Evolutionary conservation across 2,888 invertebrate genomes (phyloP), one percentile per base, ranked within the genome.

Genomic region (Rhodophaea formosa): DNA sequence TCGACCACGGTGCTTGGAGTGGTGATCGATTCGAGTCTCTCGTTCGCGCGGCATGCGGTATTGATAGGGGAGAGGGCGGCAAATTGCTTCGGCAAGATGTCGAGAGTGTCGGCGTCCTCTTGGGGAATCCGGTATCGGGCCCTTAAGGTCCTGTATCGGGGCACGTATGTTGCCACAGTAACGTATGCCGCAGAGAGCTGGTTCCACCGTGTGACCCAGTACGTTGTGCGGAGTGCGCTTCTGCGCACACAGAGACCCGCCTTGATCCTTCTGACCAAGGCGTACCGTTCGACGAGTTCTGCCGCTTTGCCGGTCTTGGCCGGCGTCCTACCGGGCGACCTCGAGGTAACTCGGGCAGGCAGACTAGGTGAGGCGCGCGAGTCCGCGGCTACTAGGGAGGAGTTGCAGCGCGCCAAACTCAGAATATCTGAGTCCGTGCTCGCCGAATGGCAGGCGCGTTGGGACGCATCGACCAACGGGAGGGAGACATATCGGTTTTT

Each of bases 251-350:
- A 71, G 49, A 35, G 67, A 2, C 51, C 58, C 16, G 61, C 66
- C 7, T 49, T 67, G 0, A 53, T 64, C 0, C 47, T 69, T 0
- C 53, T 71, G 7, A 70, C 69, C 15, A 71, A 75, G 59, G 73
- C 72, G 0, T 74, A 71, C 60, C 57, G 70, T 8, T 59, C 71
- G 0, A 17, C 35, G n/a, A 70, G 71, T 49, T 62, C 68, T 0
- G 64, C 62, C 0, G 69, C 70, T 1, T 51, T 72, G 47, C 64
- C 67, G 0, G 71, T 72, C 16, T 59, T 72, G 0, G 71, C 70
- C 0, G 69, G 69, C 0, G 70, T 70, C 8, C 60, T 71, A 43
- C 70, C 72, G 7, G 67, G 63, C 6, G 68, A 69, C 56, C 62
- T 67, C 35, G 66, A 66, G 44, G 69, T 69, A 10, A 15, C 49